Evolutionary conservation across 1,140 invertebrate genomes (phyloP), one percentile per base, ranked within the genome.

Genomic region (Hypothenemus hampei): DNA sequence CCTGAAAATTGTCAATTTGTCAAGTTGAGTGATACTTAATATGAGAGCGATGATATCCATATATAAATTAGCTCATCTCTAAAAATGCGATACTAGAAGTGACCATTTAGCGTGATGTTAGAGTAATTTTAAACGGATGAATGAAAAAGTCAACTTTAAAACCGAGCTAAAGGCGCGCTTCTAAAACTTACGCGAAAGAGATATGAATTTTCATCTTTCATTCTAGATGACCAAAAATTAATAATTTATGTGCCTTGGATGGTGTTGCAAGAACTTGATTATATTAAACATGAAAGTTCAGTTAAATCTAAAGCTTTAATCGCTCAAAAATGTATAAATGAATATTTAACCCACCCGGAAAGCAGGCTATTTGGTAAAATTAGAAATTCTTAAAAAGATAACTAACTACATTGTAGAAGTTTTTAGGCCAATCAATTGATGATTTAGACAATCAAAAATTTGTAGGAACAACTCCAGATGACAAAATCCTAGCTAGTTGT

Each of bases 181-280:
- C 26, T 3, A 31, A 8, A 8, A 3, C 8, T 11, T 31, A 11
- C 1, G 13, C 13, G 26, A 11, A 31, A 31, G 13, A 13, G 1
- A 11, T 1, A 31, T 3, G 8, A 13, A 31, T 11, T 1, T 31
- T 13, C 26, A 11, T 3, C 26, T 2, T 47, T 63, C 41, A 24
- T 55, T 54, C 22, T 40, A 63, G 61, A 40, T 11, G 15, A 45
- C 20, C 41, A 51, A 18, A 45, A 55, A 16, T 40, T 61, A 15
- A 33, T 61, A 15, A 41, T 66, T 10, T 66, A 56, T 29, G 47
- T 66, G 21, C 64, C 64, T 3, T 66, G 62, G 62, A 66, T 66
- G 50, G 64, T 66, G 2, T 39, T 62, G 15, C 55, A 54, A 33
- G 64, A 66, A 41, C 23, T 66, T 15, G 60, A 66, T 45, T 57